Base-by-base conservation (phyloP, 2,888 invertebrate species). In the Heliconius ethilla region DNA sequence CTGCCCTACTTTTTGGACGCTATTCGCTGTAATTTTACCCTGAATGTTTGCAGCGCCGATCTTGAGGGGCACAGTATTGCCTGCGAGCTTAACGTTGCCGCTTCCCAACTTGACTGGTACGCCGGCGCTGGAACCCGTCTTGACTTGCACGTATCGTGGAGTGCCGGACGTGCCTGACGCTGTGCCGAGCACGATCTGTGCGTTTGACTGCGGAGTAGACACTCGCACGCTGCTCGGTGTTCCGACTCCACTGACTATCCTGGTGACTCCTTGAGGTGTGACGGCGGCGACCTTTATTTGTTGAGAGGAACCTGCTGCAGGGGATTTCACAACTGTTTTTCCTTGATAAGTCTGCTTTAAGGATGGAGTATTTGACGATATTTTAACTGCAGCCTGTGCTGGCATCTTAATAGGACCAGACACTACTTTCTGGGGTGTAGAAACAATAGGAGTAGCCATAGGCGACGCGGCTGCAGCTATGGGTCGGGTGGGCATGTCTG, bases 111-210 rank as follows among this genome's bases (percentile, higher is more conserved):
- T 94, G 37, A 94, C 91, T 0, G 93, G 92, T 67, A 92, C 84
- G 62, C 86, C 89, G 25, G 86, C 87, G 22, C 88, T 88, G 1
- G 87, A 83, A 62, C 92, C 91, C 0, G 93, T 91, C 82, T 94
- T 94, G 3, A 94, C 94, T 81, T 94, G 94, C 25, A 94, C 92
- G 81, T 87, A 93, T 55, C 94, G 89, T 1, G 93, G 94, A 10
- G 92, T 87, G 51, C 90, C 91, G 1, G 84, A 83, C 29, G 86
- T 87, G n/a, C 89, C 90, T 0, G 88, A 82, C 3, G 89, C 85
- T 2, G 91, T 86, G 25, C 89, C 87, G 18, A 93, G 84, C 70
- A 94, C 92, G 45, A 94, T 90, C 85, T 94, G 92, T 70, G 93
- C 87, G 80, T 87, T 88, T 3, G 91, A 88, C 81, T 92, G 92